These are phyloP conservation scores for Kryptolebias marmoratus DNA, from an alignment of 2,113 vertebrate species.

Conservation along the genomic window DNA sequence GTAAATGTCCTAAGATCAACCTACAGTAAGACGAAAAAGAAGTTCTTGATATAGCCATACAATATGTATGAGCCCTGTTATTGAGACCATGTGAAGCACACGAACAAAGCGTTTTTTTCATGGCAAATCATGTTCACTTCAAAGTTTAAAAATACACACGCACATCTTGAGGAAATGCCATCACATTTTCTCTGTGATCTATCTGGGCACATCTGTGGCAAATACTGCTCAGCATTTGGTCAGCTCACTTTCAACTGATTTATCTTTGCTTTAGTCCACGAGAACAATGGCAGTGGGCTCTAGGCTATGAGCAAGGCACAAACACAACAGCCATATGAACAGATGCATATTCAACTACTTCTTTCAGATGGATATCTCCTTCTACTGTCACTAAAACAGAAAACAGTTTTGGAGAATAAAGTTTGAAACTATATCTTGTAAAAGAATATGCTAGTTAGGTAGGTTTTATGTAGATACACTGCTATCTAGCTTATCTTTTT, in stretches of 20 bases:
- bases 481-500: not conserved
- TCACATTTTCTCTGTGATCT: constrained; percentile 83
- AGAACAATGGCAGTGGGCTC: constrained; percentile 52
- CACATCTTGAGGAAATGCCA: constrained; percentile 90
- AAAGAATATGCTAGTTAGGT: not conserved
- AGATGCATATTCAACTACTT: constrained; percentile 8
- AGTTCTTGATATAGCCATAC: constrained; percentile 65
- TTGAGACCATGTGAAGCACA: constrained; percentile 87
- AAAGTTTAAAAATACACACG: constrained; percentile 85
- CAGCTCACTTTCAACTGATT: constrained; percentile 76
- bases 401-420: not conserved
- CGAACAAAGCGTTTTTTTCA: constrained; percentile 88
- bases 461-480: not conserved
- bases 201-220: constrained; percentile 88
- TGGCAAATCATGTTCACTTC: constrained; percentile 88
- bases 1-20: constrained; percentile 53
- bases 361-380: constrained; percentile 7
- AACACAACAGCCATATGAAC: not conserved
- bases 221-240: constrained; percentile 88
- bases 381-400: constrained; percentile 65
- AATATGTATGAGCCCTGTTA: constrained; percentile 83
- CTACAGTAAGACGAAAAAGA: constrained; percentile 31
- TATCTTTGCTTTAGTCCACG: constrained; percentile 60
- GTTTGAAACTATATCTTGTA: not conserved
- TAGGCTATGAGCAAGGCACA: constrained; percentile 17